phyloP scores from a whole-genome alignment of 2,888 invertebrate genomes.

The Lasioglossum calceatum region DNA sequence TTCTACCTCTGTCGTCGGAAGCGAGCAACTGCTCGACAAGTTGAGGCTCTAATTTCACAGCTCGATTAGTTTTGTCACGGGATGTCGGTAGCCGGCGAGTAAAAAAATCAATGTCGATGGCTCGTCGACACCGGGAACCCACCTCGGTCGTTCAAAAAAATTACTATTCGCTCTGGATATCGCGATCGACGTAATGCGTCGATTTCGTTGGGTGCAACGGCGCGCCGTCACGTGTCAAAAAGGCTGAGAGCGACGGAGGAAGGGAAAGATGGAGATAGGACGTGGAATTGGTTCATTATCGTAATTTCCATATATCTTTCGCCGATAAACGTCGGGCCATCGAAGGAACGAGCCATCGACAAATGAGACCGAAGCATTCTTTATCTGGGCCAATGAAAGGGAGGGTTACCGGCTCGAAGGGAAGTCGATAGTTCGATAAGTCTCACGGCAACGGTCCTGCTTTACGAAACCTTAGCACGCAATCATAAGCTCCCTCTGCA shows the following conservation, averaged over 20 bases:
- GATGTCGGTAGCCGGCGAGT: neutral
- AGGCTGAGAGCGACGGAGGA: neutral
- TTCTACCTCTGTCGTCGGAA: neutral
- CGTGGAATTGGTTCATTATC: slow-evolving; percentile 53
- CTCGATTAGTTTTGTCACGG: slow-evolving; percentile 35
- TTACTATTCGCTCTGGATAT: slow-evolving; percentile 27
- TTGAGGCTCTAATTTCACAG: slow-evolving; percentile 30
- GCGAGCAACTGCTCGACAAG: neutral
- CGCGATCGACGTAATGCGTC: slow-evolving; percentile 28
- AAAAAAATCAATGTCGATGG: slow-evolving; percentile 22
- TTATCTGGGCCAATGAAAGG: slow-evolving; percentile 70
- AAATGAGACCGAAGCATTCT: slow-evolving; percentile 62
- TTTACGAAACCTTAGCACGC: slow-evolving; percentile 76
- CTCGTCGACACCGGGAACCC: neutral
- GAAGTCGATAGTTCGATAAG: slow-evolving; percentile 78
- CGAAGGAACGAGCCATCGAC: slow-evolving; percentile 59
- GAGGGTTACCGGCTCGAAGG: slow-evolving; percentile 63
- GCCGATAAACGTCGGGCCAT: slow-evolving; percentile 54
- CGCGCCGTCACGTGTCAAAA: neutral
- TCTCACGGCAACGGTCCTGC: slow-evolving; percentile 69
- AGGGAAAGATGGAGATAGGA: neutral
- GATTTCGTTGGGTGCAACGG: neutral
- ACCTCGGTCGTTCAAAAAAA: slow-evolving; percentile 18
- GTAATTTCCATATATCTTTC: slow-evolving; percentile 69
- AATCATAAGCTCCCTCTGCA: slow-evolving; percentile 63